Conservation (phyloP, 2,888 invertebrate genomes). For the Trilocha varians region DNA sequence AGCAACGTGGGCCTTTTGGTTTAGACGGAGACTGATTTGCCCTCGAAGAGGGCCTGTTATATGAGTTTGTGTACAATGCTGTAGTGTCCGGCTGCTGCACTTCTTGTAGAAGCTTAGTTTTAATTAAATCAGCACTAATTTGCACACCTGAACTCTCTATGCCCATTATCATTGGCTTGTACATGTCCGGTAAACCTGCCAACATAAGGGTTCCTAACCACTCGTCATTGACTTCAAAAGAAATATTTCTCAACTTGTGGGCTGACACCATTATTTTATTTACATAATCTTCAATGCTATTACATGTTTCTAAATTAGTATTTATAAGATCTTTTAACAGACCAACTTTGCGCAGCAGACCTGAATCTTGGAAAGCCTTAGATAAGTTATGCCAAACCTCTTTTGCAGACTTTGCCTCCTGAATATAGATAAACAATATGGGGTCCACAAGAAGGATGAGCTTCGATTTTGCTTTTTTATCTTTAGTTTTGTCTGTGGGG, state of each 20-base stretch:
- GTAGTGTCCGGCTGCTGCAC: too few relatives aligned
- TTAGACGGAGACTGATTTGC: too few relatives aligned
- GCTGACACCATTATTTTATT: constrained; percentile 13
- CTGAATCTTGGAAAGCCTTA: constrained; percentile 8
- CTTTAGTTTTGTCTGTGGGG: background rate
- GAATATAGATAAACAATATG: constrained; percentile 6
- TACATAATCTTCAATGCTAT: background rate
- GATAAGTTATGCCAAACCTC: constrained; percentile 7
- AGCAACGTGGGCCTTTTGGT: constrained; percentile 4
- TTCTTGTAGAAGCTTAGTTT: too few relatives aligned
- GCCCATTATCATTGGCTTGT: background rate
- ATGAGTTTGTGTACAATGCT: too few relatives aligned
- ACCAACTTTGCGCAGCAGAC: constrained; percentile 11
- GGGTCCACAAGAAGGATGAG: constrained; percentile 8
- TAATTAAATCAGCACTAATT: too few relatives aligned
- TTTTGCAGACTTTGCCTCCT: constrained; percentile 5
- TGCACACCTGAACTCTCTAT: background rate
- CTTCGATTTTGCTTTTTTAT: constrained; percentile 8
- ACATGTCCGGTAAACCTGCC: constrained; percentile 14
- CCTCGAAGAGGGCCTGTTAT: too few relatives aligned
- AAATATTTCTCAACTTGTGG: constrained; percentile 15
- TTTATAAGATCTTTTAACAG: constrained; percentile 8
- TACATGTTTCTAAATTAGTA: background rate
- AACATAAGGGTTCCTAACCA: constrained; percentile 16
- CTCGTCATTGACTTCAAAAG: constrained; percentile 14